A percentile compares a stretch with the other conserved stretches of the same genome.
Evolutionary conservation across 2,113 vertebrate genomes (phyloP).

Genomic region (Paradoxurus hermaphroditus): DNA sequence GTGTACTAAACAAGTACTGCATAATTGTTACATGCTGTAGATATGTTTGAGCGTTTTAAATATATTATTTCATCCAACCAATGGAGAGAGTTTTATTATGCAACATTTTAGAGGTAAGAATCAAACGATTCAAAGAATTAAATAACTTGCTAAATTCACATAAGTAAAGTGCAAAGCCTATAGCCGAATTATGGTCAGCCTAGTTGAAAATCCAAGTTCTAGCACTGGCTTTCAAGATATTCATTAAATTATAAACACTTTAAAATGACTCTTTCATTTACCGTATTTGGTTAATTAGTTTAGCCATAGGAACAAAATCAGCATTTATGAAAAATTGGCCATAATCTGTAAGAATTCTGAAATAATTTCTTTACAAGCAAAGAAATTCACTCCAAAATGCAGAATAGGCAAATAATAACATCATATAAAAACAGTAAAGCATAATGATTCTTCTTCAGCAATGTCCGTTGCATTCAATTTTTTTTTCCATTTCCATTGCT

Average conservation of each 20-base stretch:
- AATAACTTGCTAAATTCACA: neutral
- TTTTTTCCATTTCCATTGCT: neutral
- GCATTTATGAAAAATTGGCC: neutral
- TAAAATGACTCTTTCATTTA: neutral
- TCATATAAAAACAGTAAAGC: neutral
- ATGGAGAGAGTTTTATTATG: neutral
- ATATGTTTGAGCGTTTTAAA: neutral
- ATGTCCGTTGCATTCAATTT: neutral
- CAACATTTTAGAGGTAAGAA: conserved; percentile 11
- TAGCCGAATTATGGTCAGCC: neutral
- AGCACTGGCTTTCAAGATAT: neutral
- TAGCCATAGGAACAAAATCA: neutral
- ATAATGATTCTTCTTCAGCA: neutral
- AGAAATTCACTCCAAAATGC: neutral
- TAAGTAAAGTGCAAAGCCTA: neutral
- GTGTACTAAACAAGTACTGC: neutral
- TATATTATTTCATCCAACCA: neutral
- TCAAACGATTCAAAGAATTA: neutral
- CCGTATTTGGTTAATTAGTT: neutral
- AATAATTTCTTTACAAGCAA: neutral
- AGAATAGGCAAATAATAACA: neutral
- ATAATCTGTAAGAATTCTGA: neutral
- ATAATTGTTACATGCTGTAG: neutral
- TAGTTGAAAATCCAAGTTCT: neutral
- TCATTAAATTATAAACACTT: neutral